Evolutionary conservation across 35 echinoderm and acorn worm species (phyloP), one percentile per base, ranked within the genome.

Genomic region (Apostichopus japonicus): DNA sequence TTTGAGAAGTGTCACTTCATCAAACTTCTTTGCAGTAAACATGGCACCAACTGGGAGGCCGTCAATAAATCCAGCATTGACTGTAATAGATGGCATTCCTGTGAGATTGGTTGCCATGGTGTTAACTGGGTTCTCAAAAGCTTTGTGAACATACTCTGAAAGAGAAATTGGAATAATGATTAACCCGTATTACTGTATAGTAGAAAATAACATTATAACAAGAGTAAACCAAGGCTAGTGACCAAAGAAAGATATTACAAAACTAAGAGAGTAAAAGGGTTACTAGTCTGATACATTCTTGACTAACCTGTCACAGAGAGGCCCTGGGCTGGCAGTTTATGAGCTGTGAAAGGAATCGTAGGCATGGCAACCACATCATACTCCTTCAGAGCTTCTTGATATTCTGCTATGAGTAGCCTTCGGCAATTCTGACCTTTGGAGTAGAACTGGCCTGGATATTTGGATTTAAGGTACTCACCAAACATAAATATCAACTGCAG

Each of bases 301-400:
- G 55, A 59, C 81, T 23, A 25, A 89, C 86, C 86, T 5, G 59
- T 53, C 24, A 44, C 61, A 10, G 92, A 91, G 15, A 78, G 86
- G 51, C 88, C 93, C 54, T 94, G 22, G 0, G 23, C 14, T 82
- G 93, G 95, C 10, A 96, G 51, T 76, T 94, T 92, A 4, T 90
- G 70, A 54, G 95, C 82, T 77, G 73, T 80, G 59, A 94, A 92
- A 44, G 95, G 96, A 87, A 97, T 94, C 4, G 96, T 97, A 83
- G 96, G 96, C 96, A 97, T 92, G 54, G 72, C 93, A 83, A 97
- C 63, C 6, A 97, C 93, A 61, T 97, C 96, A 75, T 57, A 86
- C 5, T 90, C 73, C 56, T 87, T 62, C 21, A 94, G 81, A 54
- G 88, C 91, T 57, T 94, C 55, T 55, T 97, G 71, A 90, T 86